These are phyloP conservation scores for Cacatua alba DNA, from an alignment of 2,113 vertebrate genomes.

Conservation along the genomic window DNA sequence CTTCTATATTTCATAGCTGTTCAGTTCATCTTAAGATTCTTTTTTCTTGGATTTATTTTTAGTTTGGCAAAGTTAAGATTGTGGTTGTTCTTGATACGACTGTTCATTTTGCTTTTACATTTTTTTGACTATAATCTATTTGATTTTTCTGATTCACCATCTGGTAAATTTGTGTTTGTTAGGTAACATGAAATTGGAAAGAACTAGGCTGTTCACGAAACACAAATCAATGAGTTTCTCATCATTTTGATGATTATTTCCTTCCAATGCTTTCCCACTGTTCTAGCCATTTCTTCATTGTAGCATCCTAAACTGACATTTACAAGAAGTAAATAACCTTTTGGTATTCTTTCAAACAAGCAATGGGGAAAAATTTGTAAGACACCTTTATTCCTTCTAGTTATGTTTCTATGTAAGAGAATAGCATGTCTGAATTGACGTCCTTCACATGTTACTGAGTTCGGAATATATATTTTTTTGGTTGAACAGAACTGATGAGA, in stretches of 20 bases:
- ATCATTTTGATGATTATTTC: neutral
- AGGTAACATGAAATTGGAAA: constrained; percentile 36
- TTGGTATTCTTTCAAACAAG: neutral
- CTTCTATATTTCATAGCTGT: neutral
- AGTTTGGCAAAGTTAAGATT: constrained; percentile 31
- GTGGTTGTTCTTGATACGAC: constrained; percentile 1
- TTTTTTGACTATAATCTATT: constrained; percentile 30
- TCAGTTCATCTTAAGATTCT: neutral
- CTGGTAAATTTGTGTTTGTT: constrained; percentile 48
- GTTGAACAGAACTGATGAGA: neutral
- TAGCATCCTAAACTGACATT: neutral
- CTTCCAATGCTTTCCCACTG: neutral
- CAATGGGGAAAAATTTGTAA: neutral
- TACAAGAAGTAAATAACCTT: neutral
- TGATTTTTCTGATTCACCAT: constrained; percentile 53
- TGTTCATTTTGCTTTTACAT: constrained; percentile 20
- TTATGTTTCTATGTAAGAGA: neutral
- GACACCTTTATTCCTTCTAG: neutral
- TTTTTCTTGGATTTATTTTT: constrained; percentile 16
- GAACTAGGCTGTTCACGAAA: neutral
- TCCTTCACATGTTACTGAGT: neutral
- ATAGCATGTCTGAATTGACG: neutral
- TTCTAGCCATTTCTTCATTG: neutral
- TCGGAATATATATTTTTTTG: neutral
- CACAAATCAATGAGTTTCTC: neutral